A percentile compares a stretch with the other conserved stretches of the same genome.
Evolutionary conservation across 2,797 vertebrate genomes (phyloP).

Genomic region (Neomorphus geoffroyi): DNA sequence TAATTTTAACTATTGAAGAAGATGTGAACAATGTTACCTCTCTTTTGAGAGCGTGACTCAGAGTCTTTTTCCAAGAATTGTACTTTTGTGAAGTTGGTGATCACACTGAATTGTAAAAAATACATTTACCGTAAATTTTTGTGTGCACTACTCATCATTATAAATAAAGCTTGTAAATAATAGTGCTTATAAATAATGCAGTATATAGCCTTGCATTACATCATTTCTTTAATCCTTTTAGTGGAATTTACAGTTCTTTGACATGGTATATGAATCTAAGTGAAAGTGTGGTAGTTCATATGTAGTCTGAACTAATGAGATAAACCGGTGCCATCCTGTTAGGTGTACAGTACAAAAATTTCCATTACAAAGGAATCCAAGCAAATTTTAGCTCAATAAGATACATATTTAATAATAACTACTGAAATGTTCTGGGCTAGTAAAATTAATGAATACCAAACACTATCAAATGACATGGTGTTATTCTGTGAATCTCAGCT

Average conservation of each 20-base stretch:
- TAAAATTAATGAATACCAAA: neutral
- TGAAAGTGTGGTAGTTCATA: neutral
- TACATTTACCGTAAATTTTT: neutral
- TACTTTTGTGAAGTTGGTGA: neutral
- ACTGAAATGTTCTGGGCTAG: neutral
- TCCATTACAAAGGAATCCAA: neutral
- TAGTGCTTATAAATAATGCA: neutral
- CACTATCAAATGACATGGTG: neutral
- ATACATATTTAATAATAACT: neutral
- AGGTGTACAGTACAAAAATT: neutral
- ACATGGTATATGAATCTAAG: neutral
- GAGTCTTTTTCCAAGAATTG: neutral
- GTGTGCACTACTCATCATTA: neutral
- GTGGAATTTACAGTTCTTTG: neutral
- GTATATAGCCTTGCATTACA: neutral
- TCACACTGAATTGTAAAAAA: neutral
- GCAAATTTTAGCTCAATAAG: neutral
- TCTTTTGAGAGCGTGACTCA: neutral
- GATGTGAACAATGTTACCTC: neutral
- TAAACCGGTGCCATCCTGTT: neutral
- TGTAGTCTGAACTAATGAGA: neutral
- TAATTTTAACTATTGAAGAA: neutral
- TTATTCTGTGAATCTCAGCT: neutral
- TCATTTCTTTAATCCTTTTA: neutral
- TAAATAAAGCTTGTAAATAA: conserved; percentile 13